phyloP scores from a whole-genome alignment of 2,888 invertebrate genomes.

The Diadromus collaris region DNA sequence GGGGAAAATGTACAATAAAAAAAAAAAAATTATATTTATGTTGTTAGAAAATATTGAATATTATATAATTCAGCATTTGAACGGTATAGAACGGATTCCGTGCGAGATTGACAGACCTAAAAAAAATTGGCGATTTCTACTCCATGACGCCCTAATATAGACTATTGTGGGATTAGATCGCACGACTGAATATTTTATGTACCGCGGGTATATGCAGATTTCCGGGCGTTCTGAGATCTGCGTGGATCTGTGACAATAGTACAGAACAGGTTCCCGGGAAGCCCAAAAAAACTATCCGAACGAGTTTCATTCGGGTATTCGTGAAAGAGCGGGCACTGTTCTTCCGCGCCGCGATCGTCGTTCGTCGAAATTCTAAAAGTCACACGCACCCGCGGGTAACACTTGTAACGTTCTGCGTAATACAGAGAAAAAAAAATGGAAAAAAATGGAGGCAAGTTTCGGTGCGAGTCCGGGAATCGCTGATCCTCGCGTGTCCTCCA shows the following conservation, averaged over 20 bases:
- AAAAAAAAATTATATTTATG: too few relatives aligned
- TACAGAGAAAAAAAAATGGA: constrained; percentile 11
- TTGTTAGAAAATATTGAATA: too few relatives aligned
- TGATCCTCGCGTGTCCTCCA: constrained; percentile 26
- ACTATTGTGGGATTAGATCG: constrained; percentile 10
- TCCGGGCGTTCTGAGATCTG: neutral
- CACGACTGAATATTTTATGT: constrained; percentile 7
- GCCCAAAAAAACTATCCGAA: constrained; percentile 21
- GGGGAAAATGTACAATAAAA: too few relatives aligned
- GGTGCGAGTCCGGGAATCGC: constrained; percentile 51
- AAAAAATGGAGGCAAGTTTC: constrained; percentile 22
- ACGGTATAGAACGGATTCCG: too few relatives aligned
- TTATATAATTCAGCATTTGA: too few relatives aligned
- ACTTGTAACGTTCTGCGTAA: constrained; percentile 19
- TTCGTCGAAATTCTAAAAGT: constrained; percentile 44
- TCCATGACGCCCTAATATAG: neutral
- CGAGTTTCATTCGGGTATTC: constrained; percentile 42
- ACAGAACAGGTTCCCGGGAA: constrained; percentile 27
- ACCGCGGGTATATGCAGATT: constrained; percentile 14
- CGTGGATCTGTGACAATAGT: constrained; percentile 21
- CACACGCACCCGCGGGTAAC: constrained; percentile 18
- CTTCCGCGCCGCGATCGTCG: neutral
- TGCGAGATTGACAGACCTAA: too few relatives aligned
- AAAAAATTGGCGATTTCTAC: neutral
- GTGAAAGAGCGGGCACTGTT: constrained; percentile 13